Evolutionary conservation across 2,888 invertebrate genomes (phyloP), one percentile per base, ranked within the genome.

Genomic region (Baronia brevicornis): DNA sequence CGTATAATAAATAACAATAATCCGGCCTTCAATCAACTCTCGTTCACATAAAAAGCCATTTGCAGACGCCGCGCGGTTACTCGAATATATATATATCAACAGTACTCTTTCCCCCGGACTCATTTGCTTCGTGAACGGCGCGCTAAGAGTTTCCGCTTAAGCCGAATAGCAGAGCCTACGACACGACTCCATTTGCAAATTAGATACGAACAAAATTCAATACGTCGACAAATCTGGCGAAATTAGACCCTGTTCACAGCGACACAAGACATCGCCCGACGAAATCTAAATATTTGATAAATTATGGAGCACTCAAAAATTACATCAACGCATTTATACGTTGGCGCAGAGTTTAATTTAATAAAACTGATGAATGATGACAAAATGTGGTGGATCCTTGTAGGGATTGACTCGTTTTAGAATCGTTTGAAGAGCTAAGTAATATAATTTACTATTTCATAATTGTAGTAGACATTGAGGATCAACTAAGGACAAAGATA

Each of bases 141-240:
- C 54, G 60, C 66, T 65, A 65, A 74, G 66, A 65, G 66, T 63
- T 65, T 54, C 58, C 67, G 66, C 67, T 73, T 77, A 75, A 78
- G 77, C 75, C 68, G 71, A 79, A 77, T 75, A 69, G 71, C 67
- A 60, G 54, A 54, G 70, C 75, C 71, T 64, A 69, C 72, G 71
- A 72, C 75, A 72, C 69, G 68, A 58, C 62, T 71, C 79, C 82
- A 80, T 82, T 82, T 82, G 78, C 74, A 78, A 80, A 82, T 82
- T 74, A 77, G 64, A 73, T 58, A 59, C 55, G 60, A 46, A 49
- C 48, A 56, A 48, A 49, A 15, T 30, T 26, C 29, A 38, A 38
- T 11, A 29, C 23, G 27, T 34, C 26, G 9, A 32, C 25, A 19
- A 28, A 9, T 28, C 34, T 21, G 11, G 18, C 30, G 13, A 42